Evolutionary conservation across 2,888 invertebrate genomes (phyloP).

Genomic region (Amiota mariae): DNA sequence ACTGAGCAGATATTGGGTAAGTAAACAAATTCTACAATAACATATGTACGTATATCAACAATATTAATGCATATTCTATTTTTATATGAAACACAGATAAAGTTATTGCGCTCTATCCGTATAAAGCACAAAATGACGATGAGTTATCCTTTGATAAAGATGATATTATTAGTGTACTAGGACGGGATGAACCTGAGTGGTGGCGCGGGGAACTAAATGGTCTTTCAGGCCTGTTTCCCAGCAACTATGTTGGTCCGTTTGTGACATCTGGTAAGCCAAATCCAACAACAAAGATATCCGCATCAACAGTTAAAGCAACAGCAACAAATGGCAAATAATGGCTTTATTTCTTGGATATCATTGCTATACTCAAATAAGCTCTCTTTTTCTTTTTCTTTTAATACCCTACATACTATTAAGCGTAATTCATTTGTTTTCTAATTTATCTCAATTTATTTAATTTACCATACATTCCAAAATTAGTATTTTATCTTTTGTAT

Average conservation of each 20-base stretch:
- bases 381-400: conserved; percentile 13
- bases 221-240: conserved; percentile 92
- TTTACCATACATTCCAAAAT: conserved; percentile 18
- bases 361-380: conserved; percentile 7
- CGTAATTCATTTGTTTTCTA: neutral
- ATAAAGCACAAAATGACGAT: conserved; percentile 94
- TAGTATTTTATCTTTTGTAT: neutral
- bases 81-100: conserved; percentile 78
- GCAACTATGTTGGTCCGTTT: conserved; percentile 91
- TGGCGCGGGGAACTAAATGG: conserved; percentile 96
- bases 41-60: no score
- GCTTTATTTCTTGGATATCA: neutral
- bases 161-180: conserved; percentile 90
- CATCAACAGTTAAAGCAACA: conserved; percentile 53
- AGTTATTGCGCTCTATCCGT: conserved; percentile 94
- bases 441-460: conserved; percentile 33
- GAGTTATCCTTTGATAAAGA: conserved; percentile 94
- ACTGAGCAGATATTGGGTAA: conserved; percentile 73
- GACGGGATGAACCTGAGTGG: conserved; percentile 96
- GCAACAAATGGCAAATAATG: conserved; percentile 60
- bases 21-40: neutral
- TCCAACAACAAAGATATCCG: conserved; percentile 39
- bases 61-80: conserved; percentile 18
- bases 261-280: conserved; percentile 73
- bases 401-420: neutral